Conservation (phyloP, 2,797 vertebrate species). For the Spea hammondii region DNA sequence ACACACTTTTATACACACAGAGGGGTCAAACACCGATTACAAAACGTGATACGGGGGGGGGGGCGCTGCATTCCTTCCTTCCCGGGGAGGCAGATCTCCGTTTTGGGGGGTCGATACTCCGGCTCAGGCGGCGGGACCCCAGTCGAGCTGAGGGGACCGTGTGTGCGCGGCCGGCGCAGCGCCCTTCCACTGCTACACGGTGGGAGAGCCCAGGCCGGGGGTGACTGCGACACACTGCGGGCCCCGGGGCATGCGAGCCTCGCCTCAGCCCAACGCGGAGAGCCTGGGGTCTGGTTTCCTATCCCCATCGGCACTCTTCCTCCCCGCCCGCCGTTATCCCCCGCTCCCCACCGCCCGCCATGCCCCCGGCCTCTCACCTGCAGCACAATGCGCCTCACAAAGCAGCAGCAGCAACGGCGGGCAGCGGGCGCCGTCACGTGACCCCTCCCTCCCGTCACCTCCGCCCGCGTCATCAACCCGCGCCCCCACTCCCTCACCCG, state of each 20-base stretch:
- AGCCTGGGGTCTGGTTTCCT: background rate
- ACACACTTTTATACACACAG: no score
- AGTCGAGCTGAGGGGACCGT: no score
- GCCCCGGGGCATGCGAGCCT: background rate
- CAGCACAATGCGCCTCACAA: slow-evolving; percentile 53
- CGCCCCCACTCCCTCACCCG: background rate
- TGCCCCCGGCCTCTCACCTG: slow-evolving; percentile 33
- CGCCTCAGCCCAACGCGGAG: background rate
- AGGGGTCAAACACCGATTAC: no score
- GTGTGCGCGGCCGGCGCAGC: background rate
- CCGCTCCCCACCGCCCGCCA: background rate
- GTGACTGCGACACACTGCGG: slow-evolving; percentile 19
- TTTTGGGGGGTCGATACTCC: no score
- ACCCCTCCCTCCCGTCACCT: slow-evolving; percentile 36
- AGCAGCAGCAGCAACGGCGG: slow-evolving; percentile 39
- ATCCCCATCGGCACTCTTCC: background rate
- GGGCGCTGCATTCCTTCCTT: no score
- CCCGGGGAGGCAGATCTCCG: no score
- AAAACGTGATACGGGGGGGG: no score
- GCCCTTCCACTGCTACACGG: background rate
- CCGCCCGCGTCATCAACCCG: slow-evolving; percentile 18
- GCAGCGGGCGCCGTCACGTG: slow-evolving; percentile 48
- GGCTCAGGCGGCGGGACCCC: no score
- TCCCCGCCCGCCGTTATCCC: background rate
- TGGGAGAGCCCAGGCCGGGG: background rate